Evolutionary conservation across 2,888 invertebrate genomes (phyloP).

Genomic region (Dynastes hyllus): DNA sequence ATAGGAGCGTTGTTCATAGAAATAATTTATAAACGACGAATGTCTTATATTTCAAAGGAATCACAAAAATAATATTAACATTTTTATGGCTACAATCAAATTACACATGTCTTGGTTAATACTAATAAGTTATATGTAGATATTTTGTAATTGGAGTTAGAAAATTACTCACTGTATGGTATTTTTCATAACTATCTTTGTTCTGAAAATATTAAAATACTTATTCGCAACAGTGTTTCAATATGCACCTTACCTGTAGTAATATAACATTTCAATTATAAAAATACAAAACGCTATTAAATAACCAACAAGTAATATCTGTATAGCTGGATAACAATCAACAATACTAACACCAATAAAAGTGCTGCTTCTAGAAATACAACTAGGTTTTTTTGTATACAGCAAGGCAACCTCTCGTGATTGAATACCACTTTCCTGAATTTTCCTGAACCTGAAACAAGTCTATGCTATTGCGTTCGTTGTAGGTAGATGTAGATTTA

Average conservation of each 20-base stretch:
- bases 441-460: constrained; percentile 65
- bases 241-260: constrained; percentile 25
- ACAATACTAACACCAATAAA: constrained; percentile 78
- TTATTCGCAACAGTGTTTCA: no score
- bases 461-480: neutral
- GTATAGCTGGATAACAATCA: constrained; percentile 74
- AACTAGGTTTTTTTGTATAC: constrained; percentile 76
- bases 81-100: no score
- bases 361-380: constrained; percentile 73
- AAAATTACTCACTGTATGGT: no score
- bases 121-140: no score
- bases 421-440: constrained; percentile 77
- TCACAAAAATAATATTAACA: no score
- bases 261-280: constrained; percentile 60
- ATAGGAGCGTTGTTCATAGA: neutral
- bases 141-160: no score
- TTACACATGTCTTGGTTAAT: no score
- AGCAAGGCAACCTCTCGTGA: constrained; percentile 73
- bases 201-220: no score
- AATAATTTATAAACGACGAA: constrained; percentile 2
- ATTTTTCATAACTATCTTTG: no score
- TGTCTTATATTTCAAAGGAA: neutral
- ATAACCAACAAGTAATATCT: constrained; percentile 64
- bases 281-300: constrained; percentile 61
- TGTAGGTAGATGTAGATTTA: constrained; percentile 9